These are phyloP conservation scores for Seladonia tumulorum DNA, from an alignment of 2,888 invertebrate species.

Conservation along the genomic window DNA sequence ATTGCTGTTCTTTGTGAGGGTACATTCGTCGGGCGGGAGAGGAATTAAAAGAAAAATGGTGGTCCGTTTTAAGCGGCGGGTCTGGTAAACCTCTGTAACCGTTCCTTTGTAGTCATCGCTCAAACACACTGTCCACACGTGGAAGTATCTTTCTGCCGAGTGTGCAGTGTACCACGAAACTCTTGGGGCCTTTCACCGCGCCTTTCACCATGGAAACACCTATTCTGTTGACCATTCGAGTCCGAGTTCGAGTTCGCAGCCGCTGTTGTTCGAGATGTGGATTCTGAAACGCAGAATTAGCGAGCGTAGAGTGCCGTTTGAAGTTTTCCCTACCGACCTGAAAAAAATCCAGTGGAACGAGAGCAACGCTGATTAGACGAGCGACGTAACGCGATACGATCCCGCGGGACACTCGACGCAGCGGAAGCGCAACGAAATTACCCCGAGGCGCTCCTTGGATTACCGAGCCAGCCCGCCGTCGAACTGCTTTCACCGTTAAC, in stretches of 20 bases:
- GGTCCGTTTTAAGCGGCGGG: neutral
- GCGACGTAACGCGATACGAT: constrained; percentile 1
- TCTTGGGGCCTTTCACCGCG: neutral
- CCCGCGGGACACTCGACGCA: neutral
- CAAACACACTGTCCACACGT: neutral
- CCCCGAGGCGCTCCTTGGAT: constrained; percentile 11
- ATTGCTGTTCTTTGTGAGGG: constrained; percentile 4
- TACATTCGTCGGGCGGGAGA: neutral
- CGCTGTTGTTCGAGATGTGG: neutral
- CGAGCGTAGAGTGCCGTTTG: neutral
- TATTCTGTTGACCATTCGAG: neutral
- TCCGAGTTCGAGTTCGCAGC: neutral
- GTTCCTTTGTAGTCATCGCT: neutral
- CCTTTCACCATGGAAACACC: neutral
- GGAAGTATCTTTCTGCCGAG: neutral
- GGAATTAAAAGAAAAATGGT: constrained; percentile 9
- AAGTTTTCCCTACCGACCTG: neutral
- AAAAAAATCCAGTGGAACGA: neutral
- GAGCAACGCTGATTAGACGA: constrained; percentile 2
- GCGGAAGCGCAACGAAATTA: constrained; percentile 13
- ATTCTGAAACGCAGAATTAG: neutral
- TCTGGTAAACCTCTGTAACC: neutral
- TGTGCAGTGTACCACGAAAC: neutral
- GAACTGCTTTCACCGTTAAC: constrained; percentile 7
- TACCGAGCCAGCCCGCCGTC: neutral